Evolutionary conservation across 2,888 invertebrate genomes (phyloP), one percentile per base, ranked within the genome.

Genomic region (Neoitamus cyanurus): DNA sequence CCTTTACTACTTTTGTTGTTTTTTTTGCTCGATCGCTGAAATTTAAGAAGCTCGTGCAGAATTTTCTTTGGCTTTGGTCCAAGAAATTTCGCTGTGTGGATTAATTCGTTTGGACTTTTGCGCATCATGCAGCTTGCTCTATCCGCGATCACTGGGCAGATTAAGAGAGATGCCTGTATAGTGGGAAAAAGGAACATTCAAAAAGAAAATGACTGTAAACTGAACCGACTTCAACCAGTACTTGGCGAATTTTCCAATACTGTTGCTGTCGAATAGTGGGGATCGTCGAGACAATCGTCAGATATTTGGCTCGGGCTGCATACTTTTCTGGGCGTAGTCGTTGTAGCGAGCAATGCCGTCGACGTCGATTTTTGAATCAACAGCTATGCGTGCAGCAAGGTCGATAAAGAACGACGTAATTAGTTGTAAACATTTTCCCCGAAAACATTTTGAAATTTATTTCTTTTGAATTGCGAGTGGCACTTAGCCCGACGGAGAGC

Each of bases 31-130:
- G 5, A 11, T 6, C 31, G 72, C 13, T 58, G 58, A 58, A 58
- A 58, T 36, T 75, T 75, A 75, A 75, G 75, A 28, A 75, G 37
- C 36, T 75, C 37, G 75, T 37, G 75, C 37, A 37, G 75, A 75
- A 75, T 75, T 75, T 75, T 75, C 75, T 7, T 75, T 75, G 75
- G 75, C 34, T 37, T 7, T 15, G 5, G 13, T 28, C 75, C 75
- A 75, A 75, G 37, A 37, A 75, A 37, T 72, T 72, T 72, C 31
- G 9, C 34, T 34, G 72, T 34, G 34, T 72, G 31, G 28, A 72
- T 72, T 72, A 15, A 25, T 72, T 72, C 34, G 31, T 72, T 72
- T 30, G 70, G 31, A 72, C 34, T 72, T 72, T 72, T 72, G 34
- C 34, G 58, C 20, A 58, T 58, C 58, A 25, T 25, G 58, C 58